Evolutionary conservation across 2,797 vertebrate genomes (phyloP).

Genomic region (Oophaga sylvatica): DNA sequence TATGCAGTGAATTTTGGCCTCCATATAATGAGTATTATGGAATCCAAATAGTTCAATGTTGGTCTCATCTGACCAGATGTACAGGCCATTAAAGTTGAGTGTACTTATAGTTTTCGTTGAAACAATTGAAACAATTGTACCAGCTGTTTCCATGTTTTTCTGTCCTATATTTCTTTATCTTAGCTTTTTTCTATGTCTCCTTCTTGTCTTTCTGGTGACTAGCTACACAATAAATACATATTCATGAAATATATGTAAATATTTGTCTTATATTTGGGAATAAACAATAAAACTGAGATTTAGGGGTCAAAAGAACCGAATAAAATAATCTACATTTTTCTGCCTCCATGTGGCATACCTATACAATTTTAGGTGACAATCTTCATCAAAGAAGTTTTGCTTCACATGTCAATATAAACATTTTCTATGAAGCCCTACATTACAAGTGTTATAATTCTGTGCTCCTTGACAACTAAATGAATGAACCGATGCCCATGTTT

Average conservation of each 20-base stretch:
- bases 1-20: no score
- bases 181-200: no score
- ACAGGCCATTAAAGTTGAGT: no score
- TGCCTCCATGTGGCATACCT: neutral
- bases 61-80: no score
- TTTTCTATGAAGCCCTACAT: slow-evolving; percentile 17
- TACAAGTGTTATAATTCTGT: slow-evolving; percentile 35
- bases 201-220: no score
- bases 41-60: no score
- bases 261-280: neutral
- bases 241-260: neutral
- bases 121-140: no score
- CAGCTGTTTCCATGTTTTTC: neutral
- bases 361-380: neutral
- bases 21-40: no score
- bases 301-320: neutral
- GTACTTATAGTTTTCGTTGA: no score
- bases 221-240: no score
- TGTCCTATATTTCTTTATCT: neutral
- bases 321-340: neutral
- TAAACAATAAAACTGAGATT: neutral
- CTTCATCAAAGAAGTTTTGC: neutral
- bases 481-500: slow-evolving; percentile 48
- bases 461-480: slow-evolving; percentile 54
- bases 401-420: slow-evolving; percentile 11